phyloP scores from a whole-genome alignment of 1,140 invertebrate genomes.

The Gryllus bimaculatus region DNA sequence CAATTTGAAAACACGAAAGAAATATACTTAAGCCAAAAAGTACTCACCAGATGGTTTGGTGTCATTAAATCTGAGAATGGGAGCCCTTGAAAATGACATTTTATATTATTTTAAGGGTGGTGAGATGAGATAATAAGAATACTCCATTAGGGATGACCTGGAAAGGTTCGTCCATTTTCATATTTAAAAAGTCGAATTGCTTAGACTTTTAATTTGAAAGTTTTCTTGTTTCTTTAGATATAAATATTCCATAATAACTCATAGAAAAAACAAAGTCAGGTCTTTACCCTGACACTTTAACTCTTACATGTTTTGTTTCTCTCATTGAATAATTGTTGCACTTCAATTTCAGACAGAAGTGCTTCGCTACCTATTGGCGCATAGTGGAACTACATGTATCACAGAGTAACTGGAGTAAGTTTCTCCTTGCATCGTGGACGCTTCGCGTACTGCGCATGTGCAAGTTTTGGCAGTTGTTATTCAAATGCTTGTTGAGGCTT shows the following conservation, averaged over 20 bases:
- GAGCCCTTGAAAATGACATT: not conserved
- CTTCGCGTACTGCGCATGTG: not conserved
- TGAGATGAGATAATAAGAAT: not conserved
- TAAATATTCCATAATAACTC: not conserved
- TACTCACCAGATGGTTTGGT: not conserved
- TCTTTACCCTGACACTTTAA: not conserved
- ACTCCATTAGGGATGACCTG: not conserved
- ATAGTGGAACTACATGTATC: not conserved
- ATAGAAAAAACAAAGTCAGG: not conserved
- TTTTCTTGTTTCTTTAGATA: not conserved
- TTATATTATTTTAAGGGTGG: not conserved
- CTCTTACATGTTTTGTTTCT: not conserved
- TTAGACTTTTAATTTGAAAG: not conserved
- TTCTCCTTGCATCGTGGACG: not conserved
- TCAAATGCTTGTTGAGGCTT: no score
- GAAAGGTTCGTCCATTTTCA: not conserved
- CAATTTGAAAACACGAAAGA: no score
- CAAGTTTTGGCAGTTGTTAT: not conserved
- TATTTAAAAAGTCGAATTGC: not conserved
- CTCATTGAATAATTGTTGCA: not conserved
- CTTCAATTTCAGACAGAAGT: not conserved
- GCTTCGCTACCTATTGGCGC: not conserved
- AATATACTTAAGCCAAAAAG: no score
- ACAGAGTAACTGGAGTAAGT: not conserved
- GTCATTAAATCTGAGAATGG: not conserved